Base-by-base conservation (phyloP, 2,113 vertebrate species). In the Passer domesticus region DNA sequence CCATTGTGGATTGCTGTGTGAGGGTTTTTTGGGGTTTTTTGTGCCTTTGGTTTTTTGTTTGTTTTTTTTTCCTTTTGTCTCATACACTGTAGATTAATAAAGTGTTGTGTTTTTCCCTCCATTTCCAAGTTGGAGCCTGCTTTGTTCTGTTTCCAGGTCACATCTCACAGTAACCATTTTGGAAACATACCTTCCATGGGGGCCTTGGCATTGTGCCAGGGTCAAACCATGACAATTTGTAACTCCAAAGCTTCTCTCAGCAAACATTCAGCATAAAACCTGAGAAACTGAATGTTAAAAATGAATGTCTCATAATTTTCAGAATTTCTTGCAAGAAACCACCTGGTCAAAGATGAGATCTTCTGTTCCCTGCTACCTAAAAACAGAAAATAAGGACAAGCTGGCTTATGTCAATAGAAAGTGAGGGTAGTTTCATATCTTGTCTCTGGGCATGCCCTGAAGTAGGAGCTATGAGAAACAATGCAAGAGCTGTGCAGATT, bases 381-480 rank as follows among this genome's bases (percentile, higher is more conserved):
- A 76, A 66, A 43, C 12, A 46, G 35, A 19, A 58, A 67, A 66
- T 46, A 83, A 41, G 14, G 35, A 64, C 28, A 69, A 15, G 21
- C 3, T 27, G 24, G 7, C 6, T 67, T 67, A 27, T 43, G 13
- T 35, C 52, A 53, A 28, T 12, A 58, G 24, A 74, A 93, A 52
- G 3, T 13, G 27, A 3, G 0, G 9, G 7, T 35, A 59, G 15
- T 5, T 46, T n/a, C 8, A 47, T 52, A 43, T 7, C 13, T 24
- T 79, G 18, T 33, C 25, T 79, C 56, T 33, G 28, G 44, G 14
- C 68, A 6, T 33, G 7, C 13, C 28, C 14, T 60, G 25, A 70
- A 56, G 28, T 49, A 60, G 35, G 6, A 79, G 25, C 33, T 33
- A 37, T 14, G 35, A 87, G 41, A 66, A 70, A 60, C 10, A 60